Conservation (phyloP, 2,797 vertebrate genomes). For the Sitta carolinensis region DNA sequence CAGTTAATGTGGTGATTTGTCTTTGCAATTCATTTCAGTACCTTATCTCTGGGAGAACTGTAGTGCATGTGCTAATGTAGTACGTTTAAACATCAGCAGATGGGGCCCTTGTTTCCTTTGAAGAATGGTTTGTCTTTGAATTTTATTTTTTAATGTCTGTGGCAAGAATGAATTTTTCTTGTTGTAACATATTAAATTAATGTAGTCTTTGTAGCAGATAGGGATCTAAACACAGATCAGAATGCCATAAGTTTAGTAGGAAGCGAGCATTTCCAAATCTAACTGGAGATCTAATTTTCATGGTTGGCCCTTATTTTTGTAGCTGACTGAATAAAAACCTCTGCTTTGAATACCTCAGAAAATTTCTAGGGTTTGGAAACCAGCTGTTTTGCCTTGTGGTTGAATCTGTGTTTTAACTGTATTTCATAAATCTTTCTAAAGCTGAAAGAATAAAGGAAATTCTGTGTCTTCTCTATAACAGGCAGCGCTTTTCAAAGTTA, state of each 20-base stretch:
- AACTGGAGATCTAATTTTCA: conserved; percentile 39
- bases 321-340: conserved; percentile 25
- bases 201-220: conserved; percentile 59
- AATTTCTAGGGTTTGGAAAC: conserved; percentile 11
- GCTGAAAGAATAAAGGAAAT: conserved; percentile 50
- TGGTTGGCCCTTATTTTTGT: conserved; percentile 16
- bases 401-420: neutral
- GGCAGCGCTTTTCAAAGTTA: conserved; percentile 29
- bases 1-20: conserved; percentile 28
- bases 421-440: conserved; percentile 51
- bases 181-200: conserved; percentile 60
- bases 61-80: conserved; percentile 71
- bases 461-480: neutral
- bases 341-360: conserved; percentile 28
- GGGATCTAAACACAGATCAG: conserved; percentile 23
- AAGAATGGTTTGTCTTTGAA: conserved; percentile 70
- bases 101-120: conserved; percentile 84
- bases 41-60: conserved; percentile 7
- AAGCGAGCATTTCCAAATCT: conserved; percentile 17
- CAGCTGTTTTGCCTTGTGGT: neutral
- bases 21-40: conserved; percentile 22
- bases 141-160: conserved; percentile 68
- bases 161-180: conserved; percentile 59
- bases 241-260: neutral
- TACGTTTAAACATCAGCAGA: conserved; percentile 81